These are phyloP conservation scores for Tachysurus fulvidraco DNA, from an alignment of 2,113 vertebrate species.

Conservation along the genomic window DNA sequence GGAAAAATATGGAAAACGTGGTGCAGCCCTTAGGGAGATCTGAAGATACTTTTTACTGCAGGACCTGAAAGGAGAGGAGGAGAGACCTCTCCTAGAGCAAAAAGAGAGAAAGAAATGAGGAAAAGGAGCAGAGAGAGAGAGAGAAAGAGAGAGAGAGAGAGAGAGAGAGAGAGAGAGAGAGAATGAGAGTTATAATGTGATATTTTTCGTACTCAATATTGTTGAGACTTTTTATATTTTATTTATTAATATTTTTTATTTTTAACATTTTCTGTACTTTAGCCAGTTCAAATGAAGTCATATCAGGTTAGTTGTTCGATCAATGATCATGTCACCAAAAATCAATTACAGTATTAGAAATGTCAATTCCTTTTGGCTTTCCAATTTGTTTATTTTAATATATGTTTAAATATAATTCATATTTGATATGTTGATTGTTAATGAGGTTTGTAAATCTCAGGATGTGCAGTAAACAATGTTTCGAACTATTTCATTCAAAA, in stretches of 20 bases:
- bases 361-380: neutral
- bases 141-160: neutral
- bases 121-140: neutral
- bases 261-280: neutral
- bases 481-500: too few species aligned
- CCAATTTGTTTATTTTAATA: too few species aligned
- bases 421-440: neutral
- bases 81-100: neutral
- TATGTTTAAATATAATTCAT: too few species aligned
- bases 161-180: neutral
- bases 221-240: neutral
- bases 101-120: neutral
- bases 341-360: neutral
- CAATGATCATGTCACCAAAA: neutral
- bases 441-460: neutral
- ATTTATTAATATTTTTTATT: too few species aligned
- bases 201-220: neutral
- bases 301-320: neutral
- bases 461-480: neutral
- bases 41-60: neutral
- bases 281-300: neutral
- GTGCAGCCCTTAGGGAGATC: slow-evolving; percentile 24
- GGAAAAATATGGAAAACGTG: neutral
- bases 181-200: neutral
- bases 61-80: neutral